These are phyloP conservation scores for Schizopygopsis malacanthus DNA, from an alignment of 2,797 vertebrate genomes.

Conservation along the genomic window DNA sequence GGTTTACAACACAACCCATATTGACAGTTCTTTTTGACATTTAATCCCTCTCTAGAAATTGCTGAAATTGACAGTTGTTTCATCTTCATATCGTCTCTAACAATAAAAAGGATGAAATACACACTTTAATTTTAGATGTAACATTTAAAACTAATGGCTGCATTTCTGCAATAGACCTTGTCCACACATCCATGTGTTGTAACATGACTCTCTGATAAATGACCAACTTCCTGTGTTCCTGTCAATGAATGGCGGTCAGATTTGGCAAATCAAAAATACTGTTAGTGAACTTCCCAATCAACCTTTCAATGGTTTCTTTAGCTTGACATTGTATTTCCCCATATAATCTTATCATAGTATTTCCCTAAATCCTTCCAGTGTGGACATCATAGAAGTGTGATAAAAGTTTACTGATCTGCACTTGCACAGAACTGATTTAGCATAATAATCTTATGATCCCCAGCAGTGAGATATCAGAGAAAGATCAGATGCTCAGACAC, in stretches of 20 bases:
- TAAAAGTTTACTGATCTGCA: neutral
- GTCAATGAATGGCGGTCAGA: neutral
- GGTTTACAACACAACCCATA: neutral
- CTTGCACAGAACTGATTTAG: constrained; percentile 1
- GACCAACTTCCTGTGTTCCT: neutral
- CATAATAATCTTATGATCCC: neutral
- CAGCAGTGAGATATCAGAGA: constrained; percentile 8
- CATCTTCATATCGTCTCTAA: neutral
- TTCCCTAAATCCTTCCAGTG: neutral
- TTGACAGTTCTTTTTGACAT: neutral
- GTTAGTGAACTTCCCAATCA: neutral
- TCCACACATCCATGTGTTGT: neutral
- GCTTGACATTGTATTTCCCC: neutral
- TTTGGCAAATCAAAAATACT: neutral
- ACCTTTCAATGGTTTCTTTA: neutral
- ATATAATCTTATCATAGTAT: neutral
- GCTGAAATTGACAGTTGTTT: neutral
- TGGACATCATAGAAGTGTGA: neutral
- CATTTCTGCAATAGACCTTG: neutral
- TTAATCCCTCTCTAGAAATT: neutral
- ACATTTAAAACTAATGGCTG: neutral
- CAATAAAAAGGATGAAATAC: neutral
- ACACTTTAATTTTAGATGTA: neutral
- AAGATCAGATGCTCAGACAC: constrained; percentile 47
- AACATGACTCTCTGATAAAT: neutral